Percentiles rank a stretch among this genome's conserved stretches.
Conservation (phyloP, 2,113 vertebrate genomes). For the Apteryx mantelli region DNA sequence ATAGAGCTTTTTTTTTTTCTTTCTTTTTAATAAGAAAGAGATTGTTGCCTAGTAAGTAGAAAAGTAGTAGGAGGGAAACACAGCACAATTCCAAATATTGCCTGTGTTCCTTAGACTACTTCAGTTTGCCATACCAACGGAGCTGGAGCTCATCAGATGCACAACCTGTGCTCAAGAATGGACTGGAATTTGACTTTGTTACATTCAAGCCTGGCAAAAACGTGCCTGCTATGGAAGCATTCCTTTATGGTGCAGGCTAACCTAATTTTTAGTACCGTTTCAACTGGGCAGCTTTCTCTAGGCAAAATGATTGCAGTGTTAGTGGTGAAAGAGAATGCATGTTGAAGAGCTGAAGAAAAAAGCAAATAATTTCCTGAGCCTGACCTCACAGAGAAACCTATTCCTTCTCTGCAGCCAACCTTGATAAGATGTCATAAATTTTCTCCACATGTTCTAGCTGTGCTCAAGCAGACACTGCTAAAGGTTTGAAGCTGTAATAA, state of each 20-base stretch:
- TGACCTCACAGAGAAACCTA: slow-evolving; percentile 24
- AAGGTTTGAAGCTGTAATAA: slow-evolving; percentile 39
- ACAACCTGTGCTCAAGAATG: neutral
- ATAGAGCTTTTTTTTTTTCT: neutral
- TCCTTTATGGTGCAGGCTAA: neutral
- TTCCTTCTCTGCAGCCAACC: slow-evolving; percentile 41
- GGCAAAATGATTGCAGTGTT: neutral
- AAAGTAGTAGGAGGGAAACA: neutral
- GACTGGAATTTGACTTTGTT: neutral
- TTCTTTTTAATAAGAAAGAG: neutral
- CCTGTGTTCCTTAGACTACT: neutral
- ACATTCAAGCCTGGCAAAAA: neutral
- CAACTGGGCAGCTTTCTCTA: neutral
- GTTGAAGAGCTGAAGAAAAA: slow-evolving; percentile 21
- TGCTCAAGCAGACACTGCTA: neutral
- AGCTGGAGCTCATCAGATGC: neutral
- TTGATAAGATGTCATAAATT: slow-evolving; percentile 43
- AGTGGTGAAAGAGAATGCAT: neutral
- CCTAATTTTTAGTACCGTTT: neutral
- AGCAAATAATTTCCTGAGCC: neutral
- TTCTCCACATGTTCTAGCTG: slow-evolving; percentile 11
- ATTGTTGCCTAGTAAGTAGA: neutral
- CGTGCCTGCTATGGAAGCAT: neutral
- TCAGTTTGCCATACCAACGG: neutral
- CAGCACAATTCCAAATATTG: neutral